Percentiles rank a stretch among this genome's conserved stretches.
These are phyloP conservation scores for Valencia hispanica DNA, from an alignment of 2,797 vertebrate genomes.

Conservation along the genomic window DNA sequence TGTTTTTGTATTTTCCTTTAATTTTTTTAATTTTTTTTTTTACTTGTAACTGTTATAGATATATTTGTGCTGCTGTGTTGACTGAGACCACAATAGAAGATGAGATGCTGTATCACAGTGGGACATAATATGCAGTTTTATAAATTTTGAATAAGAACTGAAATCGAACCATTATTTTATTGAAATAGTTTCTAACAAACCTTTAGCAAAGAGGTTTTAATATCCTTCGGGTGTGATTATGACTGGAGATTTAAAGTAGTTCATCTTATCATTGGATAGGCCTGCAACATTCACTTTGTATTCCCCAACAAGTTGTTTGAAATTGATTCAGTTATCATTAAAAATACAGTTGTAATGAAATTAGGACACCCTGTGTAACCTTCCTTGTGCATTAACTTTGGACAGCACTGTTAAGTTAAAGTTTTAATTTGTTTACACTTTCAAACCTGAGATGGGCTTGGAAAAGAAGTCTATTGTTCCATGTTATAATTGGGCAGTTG, in stretches of 20 bases:
- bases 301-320: not conserved
- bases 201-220: not conserved
- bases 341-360: not conserved
- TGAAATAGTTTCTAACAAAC: not conserved
- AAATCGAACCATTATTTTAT: not conserved
- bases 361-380: no score
- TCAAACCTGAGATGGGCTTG: not conserved
- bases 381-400: no score
- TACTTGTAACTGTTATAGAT: no score
- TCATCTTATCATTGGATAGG: not conserved
- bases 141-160: not conserved
- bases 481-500: not conserved
- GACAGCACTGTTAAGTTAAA: no score
- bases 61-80: no score
- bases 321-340: no score
- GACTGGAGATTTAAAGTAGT: not conserved
- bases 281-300: not conserved
- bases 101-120: no score
- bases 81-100: no score
- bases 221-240: not conserved
- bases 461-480: not conserved
- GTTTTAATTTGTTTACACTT: not conserved
- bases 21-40: no score
- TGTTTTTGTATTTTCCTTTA: not conserved
- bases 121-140: not conserved